A percentile compares a stretch with the other conserved stretches of the same genome.
phyloP scores from a whole-genome alignment of 2,888 invertebrate genomes.

The Bombylius major region DNA sequence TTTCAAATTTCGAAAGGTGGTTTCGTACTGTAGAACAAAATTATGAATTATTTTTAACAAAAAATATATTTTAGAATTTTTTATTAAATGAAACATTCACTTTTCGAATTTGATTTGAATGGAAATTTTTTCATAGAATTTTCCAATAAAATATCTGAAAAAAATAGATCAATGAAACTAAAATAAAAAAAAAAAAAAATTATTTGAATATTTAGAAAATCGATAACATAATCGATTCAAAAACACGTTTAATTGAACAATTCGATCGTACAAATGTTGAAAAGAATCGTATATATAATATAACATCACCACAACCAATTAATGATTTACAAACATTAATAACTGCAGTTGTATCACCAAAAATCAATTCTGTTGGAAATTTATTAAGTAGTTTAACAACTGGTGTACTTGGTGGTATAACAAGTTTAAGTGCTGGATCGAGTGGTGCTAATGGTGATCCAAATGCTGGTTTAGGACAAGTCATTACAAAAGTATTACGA shows the following conservation, averaged over 20 bases:
- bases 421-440: constrained; percentile 39
- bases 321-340: constrained; percentile 52
- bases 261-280: constrained; percentile 61
- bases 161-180: too few species aligned
- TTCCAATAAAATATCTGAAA: too few species aligned
- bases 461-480: constrained; percentile 31
- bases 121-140: too few species aligned
- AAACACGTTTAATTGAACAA: constrained; percentile 55
- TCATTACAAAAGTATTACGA: constrained; percentile 32
- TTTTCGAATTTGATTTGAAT: too few species aligned
- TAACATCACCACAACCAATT: constrained; percentile 50
- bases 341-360: constrained; percentile 56
- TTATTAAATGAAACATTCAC: too few species aligned
- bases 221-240: constrained; percentile 68
- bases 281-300: constrained; percentile 63
- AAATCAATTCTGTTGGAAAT: constrained; percentile 54
- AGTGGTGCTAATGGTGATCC: constrained; percentile 32
- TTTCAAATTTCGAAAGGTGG: too few species aligned
- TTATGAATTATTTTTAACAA: too few species aligned
- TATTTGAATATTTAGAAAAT: constrained; percentile 52
- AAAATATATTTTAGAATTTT: too few species aligned
- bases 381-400: constrained; percentile 50
- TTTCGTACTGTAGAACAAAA: too few species aligned
- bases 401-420: constrained; percentile 40
- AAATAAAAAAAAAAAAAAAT: too few species aligned